These are phyloP conservation scores for Octodonta nipae DNA, from an alignment of 2,888 invertebrate genomes.

Conservation along the genomic window DNA sequence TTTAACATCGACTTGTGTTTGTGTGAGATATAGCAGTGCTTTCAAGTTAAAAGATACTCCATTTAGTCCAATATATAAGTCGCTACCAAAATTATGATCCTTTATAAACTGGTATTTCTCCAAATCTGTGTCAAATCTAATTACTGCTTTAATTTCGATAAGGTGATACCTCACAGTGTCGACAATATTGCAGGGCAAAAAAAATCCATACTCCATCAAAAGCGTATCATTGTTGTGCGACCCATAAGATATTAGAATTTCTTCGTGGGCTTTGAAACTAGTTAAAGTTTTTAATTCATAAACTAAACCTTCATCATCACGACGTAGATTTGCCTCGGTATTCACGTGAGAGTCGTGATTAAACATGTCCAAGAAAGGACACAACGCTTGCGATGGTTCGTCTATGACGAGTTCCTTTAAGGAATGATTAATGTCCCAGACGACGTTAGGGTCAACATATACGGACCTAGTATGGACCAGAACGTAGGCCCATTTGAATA, in stretches of 20 bases:
- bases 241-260: slow-evolving; percentile 84
- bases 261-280: slow-evolving; percentile 46
- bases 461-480: slow-evolving; percentile 77
- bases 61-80: slow-evolving; percentile 48
- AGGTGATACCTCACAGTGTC: slow-evolving; percentile 17
- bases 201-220: slow-evolving; percentile 81
- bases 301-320: slow-evolving; percentile 27
- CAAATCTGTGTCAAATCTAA: slow-evolving; percentile 19
- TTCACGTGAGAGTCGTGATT: slow-evolving; percentile 61
- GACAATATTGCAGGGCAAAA: slow-evolving; percentile 26
- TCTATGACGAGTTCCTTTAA: slow-evolving; percentile 35
- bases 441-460: slow-evolving; percentile 47
- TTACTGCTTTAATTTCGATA: slow-evolving; percentile 15
- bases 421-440: slow-evolving; percentile 17
- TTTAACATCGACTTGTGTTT: too few relatives aligned
- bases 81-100: slow-evolving; percentile 42
- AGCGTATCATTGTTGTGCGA: slow-evolving; percentile 66
- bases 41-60: slow-evolving; percentile 56
- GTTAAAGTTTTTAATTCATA: slow-evolving; percentile 43
- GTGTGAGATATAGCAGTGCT: slow-evolving; percentile 29
- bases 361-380: slow-evolving; percentile 80
- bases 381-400: slow-evolving; percentile 57
- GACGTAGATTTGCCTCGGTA: slow-evolving; percentile 36
- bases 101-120: slow-evolving; percentile 47
- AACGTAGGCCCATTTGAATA: slow-evolving; percentile 69